Conservation (phyloP, 2,113 vertebrate species). For the Entelurus aequoreus region DNA sequence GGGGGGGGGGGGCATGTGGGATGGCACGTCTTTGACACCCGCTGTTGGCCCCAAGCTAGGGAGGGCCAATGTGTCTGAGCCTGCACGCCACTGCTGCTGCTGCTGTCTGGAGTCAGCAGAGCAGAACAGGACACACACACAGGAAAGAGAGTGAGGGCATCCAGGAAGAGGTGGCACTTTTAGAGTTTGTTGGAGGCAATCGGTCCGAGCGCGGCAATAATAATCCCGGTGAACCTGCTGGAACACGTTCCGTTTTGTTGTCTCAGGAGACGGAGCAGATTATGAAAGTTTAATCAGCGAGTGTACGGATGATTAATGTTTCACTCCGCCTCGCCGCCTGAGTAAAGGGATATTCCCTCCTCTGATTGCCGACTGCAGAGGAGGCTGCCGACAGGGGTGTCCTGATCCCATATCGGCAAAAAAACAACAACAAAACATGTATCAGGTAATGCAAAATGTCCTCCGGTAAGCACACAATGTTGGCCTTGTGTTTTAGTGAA, state of each 20-base stretch:
- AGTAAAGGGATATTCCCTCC: not conserved
- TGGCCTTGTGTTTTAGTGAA: no score
- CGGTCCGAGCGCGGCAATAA: not conserved
- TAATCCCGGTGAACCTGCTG: no score
- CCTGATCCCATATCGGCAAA: no score
- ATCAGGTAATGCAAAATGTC: no score
- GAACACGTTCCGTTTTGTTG: not conserved
- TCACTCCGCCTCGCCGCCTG: not conserved
- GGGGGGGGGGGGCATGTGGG: constrained; percentile 56
- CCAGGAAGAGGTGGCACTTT: constrained; percentile 19
- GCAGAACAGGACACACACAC: constrained; percentile 48
- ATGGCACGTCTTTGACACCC: constrained; percentile 68
- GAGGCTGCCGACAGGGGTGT: no score
- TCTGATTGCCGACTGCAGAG: not conserved
- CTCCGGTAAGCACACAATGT: no score
- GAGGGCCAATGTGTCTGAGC: constrained; percentile 59
- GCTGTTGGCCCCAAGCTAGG: constrained; percentile 46
- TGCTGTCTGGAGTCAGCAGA: constrained; percentile 62
- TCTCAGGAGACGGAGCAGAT: not conserved
- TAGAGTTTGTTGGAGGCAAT: not conserved
- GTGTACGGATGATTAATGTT: constrained; percentile 8
- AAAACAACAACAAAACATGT: no score
- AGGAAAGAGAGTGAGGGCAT: constrained; percentile 15
- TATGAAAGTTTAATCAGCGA: not conserved
- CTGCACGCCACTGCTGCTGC: constrained; percentile 50